Evolutionary conservation across 1,140 invertebrate species (phyloP).

Genomic region (Neodiprion pinetum): DNA sequence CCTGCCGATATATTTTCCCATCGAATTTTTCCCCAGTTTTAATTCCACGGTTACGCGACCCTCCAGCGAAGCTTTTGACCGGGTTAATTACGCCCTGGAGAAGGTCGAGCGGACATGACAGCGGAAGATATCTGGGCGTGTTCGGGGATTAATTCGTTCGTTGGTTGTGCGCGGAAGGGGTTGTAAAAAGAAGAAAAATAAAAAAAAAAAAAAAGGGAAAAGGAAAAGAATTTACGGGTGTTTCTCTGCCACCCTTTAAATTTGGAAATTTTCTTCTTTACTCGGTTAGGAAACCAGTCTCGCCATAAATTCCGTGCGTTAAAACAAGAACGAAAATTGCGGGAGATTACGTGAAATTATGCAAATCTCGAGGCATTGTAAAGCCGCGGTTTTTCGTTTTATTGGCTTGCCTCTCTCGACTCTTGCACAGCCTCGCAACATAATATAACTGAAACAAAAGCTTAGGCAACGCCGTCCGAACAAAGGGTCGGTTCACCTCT

Average conservation of each 20-base stretch:
- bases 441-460: conserved; percentile 62
- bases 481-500: conserved; percentile 44
- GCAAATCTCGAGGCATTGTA: conserved; percentile 59
- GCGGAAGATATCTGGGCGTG: conserved; percentile 16
- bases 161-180: background rate
- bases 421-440: conserved; percentile 47
- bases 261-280: background rate
- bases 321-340: conserved; percentile 50
- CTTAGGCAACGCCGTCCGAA: conserved; percentile 54
- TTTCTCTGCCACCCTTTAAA: background rate
- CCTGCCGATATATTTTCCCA: background rate
- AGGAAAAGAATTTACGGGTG: background rate
- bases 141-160: conserved; percentile 35
- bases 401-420: conserved; percentile 43
- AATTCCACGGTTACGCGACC: background rate
- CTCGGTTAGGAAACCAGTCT: conserved; percentile 21
- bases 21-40: background rate
- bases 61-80: background rate
- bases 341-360: conserved; percentile 63
- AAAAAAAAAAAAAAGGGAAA: conserved; percentile 9
- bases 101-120: conserved; percentile 20
- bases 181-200: background rate
- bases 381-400: conserved; percentile 59
- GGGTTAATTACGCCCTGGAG: background rate
- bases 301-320: conserved; percentile 5